Conservation (phyloP, 2,888 invertebrate genomes). For the Lycocerus yunnanus region DNA sequence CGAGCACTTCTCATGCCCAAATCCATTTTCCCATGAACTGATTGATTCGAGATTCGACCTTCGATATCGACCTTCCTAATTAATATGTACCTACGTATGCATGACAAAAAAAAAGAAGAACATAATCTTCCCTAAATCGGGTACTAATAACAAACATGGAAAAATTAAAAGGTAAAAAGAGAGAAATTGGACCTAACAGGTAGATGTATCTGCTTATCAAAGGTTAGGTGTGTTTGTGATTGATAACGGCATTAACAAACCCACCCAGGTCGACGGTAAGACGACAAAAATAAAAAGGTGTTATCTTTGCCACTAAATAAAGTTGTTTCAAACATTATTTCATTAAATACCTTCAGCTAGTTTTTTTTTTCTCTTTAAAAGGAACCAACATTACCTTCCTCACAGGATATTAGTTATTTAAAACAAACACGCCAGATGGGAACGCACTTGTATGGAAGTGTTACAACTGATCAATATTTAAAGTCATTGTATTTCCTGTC, state of each 20-base stretch:
- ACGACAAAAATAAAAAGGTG: conserved; percentile 24
- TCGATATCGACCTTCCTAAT: background rate
- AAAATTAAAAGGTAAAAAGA: background rate
- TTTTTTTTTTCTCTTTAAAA: conserved; percentile 25
- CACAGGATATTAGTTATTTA: conserved; percentile 26
- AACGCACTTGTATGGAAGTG: background rate
- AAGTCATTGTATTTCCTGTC: background rate
- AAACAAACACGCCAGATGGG: conserved; percentile 7
- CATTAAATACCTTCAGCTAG: conserved; percentile 18
- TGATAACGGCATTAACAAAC: conserved; percentile 37
- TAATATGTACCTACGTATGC: background rate
- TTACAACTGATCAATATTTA: background rate
- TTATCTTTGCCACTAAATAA: conserved; percentile 29
- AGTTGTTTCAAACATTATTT: conserved; percentile 22
- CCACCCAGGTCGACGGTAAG: conserved; percentile 38
- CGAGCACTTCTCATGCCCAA: background rate
- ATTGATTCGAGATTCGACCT: background rate
- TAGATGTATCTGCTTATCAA: conserved; percentile 36
- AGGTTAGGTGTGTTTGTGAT: conserved; percentile 37
- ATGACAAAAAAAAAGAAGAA: background rate
- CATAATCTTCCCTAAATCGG: background rate
- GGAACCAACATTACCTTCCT: conserved; percentile 31
- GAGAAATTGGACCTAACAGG: conserved; percentile 22
- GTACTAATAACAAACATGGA: background rate
- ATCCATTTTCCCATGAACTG: background rate